A percentile compares a stretch with the other conserved stretches of the same genome.
Evolutionary conservation across 2,113 vertebrate genomes (phyloP).

Genomic region (Rostratula benghalensis): DNA sequence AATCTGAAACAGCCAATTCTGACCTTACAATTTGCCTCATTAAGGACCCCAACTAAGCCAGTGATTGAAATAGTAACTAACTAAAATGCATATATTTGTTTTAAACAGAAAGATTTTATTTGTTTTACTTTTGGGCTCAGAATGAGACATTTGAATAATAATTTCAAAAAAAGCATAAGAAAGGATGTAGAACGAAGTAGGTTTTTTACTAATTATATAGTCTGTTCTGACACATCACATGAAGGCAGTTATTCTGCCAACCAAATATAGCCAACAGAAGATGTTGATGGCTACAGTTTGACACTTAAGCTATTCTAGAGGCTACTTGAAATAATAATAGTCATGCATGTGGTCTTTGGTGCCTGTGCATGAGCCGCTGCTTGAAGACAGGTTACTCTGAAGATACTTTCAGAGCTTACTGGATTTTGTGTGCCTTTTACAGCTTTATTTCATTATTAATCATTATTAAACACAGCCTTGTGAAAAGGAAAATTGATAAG

Average conservation of each 20-base stretch:
- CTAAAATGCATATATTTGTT: not conserved
- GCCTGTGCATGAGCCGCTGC: slow-evolving; percentile 21
- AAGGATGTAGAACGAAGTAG: not conserved
- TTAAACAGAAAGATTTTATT: not conserved
- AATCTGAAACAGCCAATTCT: not conserved
- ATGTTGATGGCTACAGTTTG: slow-evolving; percentile 12
- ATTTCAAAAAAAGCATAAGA: not conserved
- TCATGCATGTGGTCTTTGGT: not conserved
- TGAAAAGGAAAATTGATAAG: slow-evolving; percentile 5
- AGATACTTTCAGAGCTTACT: not conserved
- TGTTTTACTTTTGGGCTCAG: not conserved
- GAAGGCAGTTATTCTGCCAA: not conserved
- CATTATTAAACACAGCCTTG: not conserved
- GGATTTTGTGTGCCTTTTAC: not conserved
- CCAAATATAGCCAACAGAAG: not conserved
- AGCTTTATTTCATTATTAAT: not conserved
- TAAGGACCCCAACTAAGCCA: not conserved
- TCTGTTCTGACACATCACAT: not conserved
- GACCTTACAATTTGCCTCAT: not conserved
- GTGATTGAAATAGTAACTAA: not conserved
- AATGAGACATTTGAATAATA: not conserved
- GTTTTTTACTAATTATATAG: not conserved
- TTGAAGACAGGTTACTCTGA: not conserved
- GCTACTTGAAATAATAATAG: not conserved
- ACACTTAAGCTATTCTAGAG: not conserved